Evolutionary conservation across 2,888 invertebrate species (phyloP), one percentile per base, ranked within the genome.

Genomic region (Morpho deidamia): DNA sequence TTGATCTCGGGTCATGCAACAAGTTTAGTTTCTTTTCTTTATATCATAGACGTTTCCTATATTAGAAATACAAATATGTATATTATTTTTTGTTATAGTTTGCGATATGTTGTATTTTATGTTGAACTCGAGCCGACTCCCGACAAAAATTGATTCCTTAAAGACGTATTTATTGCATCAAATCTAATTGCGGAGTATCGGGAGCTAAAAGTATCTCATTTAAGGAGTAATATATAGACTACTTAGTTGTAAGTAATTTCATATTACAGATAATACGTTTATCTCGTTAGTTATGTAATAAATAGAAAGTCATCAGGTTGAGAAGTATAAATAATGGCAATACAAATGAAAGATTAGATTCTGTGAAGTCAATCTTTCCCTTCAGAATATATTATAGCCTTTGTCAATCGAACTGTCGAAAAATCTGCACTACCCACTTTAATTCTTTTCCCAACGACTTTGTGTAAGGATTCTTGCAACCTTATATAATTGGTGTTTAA

Each of bases 1-100:
- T 81, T 82, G 83, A 84, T 87, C 86, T 85, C 83, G 78, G 79
- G 72, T 78, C 76, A 77, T 76, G 75, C 78, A 78, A 75, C 74
- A 66, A 70, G 49, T 72, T 72, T 76, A 76, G 70, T 72, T 65
- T 67, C 68, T 69, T 71, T 56, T 53, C 71, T 68, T 71, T 44
- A 11, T 35, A 37, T 14, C 12, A 34, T 61, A 67, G 72, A 69
- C 68, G 61, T 72, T 68, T 55, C 67, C 59, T 67, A 63, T 73
- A 74, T 73, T 74, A 71, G 69, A 71, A 70, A 71, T 71, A 68
- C 65, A 73, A 74, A 72, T 56, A 53, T 76, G 69, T 81, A 72
- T 81, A 74, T 69, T 32, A 11, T 50, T 65, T 72, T 39, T 79
- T 77, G 80, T 81, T 71, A 60, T 61, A 58, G 41, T 53, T 53